Evolutionary conservation across 2,797 vertebrate genomes (phyloP).

Genomic region (Pachyuromys duprasi): DNA sequence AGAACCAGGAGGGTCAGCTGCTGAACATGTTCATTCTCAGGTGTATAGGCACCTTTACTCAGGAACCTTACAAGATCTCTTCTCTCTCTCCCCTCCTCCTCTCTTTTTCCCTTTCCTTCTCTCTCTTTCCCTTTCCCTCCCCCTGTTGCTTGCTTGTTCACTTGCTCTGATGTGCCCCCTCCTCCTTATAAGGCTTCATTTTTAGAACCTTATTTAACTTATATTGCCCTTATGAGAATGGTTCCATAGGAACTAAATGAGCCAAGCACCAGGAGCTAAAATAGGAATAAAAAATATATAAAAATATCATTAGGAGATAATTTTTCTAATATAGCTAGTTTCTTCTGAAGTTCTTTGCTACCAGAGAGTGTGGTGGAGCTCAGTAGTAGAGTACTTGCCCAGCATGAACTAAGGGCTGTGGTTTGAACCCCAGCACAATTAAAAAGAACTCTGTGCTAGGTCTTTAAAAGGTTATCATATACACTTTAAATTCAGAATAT

Average conservation of each 20-base stretch:
- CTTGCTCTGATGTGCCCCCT: background rate
- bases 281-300: background rate
- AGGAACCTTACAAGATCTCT: background rate
- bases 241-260: background rate
- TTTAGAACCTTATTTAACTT: constrained; percentile 55
- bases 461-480: background rate
- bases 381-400: background rate
- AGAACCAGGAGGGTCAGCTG: background rate
- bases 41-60: background rate
- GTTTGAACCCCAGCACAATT: background rate
- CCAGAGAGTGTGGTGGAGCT: background rate
- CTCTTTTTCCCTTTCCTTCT: background rate
- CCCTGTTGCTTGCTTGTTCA: too few relatives aligned
- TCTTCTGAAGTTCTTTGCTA: constrained; percentile 46
- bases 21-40: background rate
- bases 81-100: background rate
- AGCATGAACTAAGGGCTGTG: background rate
- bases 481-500: constrained; percentile 30
- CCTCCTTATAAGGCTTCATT: background rate
- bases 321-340: constrained; percentile 31
- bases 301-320: background rate
- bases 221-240: background rate
- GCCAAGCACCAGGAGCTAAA: background rate
- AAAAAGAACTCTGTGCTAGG: background rate
- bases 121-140: too few relatives aligned